Conservation (phyloP, 2,797 vertebrate genomes). For the Ispidina lecontei region DNA sequence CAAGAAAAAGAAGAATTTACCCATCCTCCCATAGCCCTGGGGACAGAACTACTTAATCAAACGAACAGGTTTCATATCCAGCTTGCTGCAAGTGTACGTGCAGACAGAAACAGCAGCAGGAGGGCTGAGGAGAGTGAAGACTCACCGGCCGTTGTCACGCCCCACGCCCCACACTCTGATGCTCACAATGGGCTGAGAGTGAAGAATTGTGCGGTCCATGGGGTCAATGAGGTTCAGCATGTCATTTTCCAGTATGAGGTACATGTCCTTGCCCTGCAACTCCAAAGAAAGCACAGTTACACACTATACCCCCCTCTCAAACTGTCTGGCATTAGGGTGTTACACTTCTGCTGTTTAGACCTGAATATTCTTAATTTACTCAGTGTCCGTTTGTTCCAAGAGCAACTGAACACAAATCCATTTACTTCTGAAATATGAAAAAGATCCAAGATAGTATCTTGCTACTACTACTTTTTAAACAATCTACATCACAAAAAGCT, state of each 20-base stretch:
- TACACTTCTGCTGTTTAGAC: background rate
- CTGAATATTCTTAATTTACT: background rate
- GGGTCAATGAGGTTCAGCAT: slow-evolving; percentile 93
- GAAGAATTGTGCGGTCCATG: slow-evolving; percentile 90
- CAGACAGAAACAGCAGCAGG: background rate
- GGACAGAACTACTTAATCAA: background rate
- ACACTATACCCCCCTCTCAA: background rate
- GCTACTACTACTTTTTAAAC: background rate
- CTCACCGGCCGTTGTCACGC: slow-evolving; percentile 94
- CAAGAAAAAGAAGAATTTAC: background rate
- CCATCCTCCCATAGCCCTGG: background rate
- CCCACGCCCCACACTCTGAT: slow-evolving; percentile 97
- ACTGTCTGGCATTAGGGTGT: background rate
- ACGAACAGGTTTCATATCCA: background rate
- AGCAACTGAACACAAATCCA: background rate
- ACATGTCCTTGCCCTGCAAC: slow-evolving; percentile 93
- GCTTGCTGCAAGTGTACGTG: accelerated
- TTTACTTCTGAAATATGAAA: background rate
- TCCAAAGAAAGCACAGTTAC: slow-evolving; percentile 36
- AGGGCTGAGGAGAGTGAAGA: background rate
- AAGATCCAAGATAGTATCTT: background rate
- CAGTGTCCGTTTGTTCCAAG: background rate
- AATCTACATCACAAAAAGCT: background rate
- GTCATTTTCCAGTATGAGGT: slow-evolving; percentile 91
- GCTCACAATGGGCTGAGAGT: slow-evolving; percentile 95